phyloP scores from a whole-genome alignment of 2,797 vertebrate genomes.

The Brachyalestes nurse region DNA sequence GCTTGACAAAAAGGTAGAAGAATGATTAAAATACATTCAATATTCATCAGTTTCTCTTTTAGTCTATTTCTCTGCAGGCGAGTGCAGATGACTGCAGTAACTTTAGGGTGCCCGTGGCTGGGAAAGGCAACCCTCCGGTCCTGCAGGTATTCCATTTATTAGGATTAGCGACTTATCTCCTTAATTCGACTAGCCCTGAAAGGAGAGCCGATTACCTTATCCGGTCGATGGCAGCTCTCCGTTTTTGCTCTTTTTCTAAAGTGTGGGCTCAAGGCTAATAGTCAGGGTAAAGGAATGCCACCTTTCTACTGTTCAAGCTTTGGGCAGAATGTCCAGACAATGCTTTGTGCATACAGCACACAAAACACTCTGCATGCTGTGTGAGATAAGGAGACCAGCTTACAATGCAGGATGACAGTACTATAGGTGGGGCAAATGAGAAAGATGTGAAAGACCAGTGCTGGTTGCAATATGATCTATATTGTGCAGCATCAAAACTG shows the following conservation, averaged over 20 bases:
- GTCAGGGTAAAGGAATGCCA: slow-evolving; percentile 11
- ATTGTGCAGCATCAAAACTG: background rate
- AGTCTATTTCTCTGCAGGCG: slow-evolving; percentile 41
- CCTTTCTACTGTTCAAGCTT: slow-evolving; percentile 55
- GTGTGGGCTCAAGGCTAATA: slow-evolving; percentile 53
- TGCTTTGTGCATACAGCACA: slow-evolving; percentile 34
- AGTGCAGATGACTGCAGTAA: slow-evolving; percentile 59
- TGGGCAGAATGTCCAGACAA: slow-evolving; percentile 47
- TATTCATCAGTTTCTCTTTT: slow-evolving; percentile 55
- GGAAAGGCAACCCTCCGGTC: slow-evolving; percentile 32
- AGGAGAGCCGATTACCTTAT: slow-evolving; percentile 58
- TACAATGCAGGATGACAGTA: background rate
- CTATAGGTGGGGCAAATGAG: background rate
- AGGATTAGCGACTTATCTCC: slow-evolving; percentile 64
- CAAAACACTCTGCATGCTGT: slow-evolving; percentile 24
- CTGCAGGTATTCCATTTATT: slow-evolving; percentile 67
- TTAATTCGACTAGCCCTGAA: slow-evolving; percentile 58
- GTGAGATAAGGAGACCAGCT: background rate
- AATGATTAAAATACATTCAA: slow-evolving; percentile 60
- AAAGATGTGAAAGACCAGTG: background rate
- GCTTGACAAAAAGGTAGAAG: slow-evolving; percentile 38
- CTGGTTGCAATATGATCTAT: background rate
- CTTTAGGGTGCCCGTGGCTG: background rate
- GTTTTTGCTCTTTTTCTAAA: slow-evolving; percentile 44
- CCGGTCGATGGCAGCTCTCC: slow-evolving; percentile 42